Base-by-base conservation (phyloP, 1,140 invertebrate species). In the Eriosoma lanigerum region DNA sequence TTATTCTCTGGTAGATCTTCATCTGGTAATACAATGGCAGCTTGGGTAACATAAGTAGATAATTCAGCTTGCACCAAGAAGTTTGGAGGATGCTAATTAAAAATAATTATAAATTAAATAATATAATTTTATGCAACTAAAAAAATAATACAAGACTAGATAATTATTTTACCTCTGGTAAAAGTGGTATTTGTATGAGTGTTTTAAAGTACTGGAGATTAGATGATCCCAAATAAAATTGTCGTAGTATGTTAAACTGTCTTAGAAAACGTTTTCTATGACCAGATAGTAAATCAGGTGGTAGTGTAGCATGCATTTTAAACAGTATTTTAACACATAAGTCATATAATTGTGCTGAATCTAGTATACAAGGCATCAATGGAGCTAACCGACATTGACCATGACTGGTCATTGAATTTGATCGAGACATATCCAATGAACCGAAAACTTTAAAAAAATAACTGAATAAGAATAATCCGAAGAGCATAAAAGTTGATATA, bases 161-260 rank as follows among this genome's bases (percentile, higher is more conserved):
- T 38, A 70, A 81, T 54, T 81, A 60, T 48, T 50, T 87, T 88
- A 94, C 93, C 85, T 96, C 93, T 17, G 97, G 97, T 83, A 99
- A 88, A 24, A 92, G 89, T 15, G 97, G 97, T 83, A 99, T 93
- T 80, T 94, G 93, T 81, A 99, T 96, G 56, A 99, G 88, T 86
- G 96, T 94, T 85, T 96, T 95, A 86, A 99, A 99, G 88, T 99
- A 99, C 86, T 99, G 98, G 83, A 99, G 89, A 84, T 93, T 97
- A 84, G 92, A 92, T 9, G 96, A 93, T 83, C 92, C 95, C 83
- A 94, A 91, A 86, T 99, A 99, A 88, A 99, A 99, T 83, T 92
- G 90, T 85, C 96, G 95, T 46, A 98, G 87, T 83, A 92, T 91
- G 82, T 91, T 90, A 86, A 98, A 99, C 84, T 97, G 93, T 84